Evolutionary conservation across 2,797 vertebrate genomes (phyloP).

Genomic region (Euthynnus affinis): DNA sequence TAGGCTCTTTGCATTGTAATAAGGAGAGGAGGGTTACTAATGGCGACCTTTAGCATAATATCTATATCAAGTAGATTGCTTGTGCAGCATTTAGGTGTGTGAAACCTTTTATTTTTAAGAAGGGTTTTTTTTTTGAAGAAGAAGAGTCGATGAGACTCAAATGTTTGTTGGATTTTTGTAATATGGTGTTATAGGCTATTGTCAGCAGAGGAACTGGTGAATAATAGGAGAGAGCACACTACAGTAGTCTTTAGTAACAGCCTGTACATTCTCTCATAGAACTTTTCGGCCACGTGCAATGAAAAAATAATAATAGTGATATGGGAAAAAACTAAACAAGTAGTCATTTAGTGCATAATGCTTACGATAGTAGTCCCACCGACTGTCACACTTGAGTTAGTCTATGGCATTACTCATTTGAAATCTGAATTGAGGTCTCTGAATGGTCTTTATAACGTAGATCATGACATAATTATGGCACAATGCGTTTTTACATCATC

Average conservation of each 20-base stretch:
- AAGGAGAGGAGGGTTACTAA: background rate
- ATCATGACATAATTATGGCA: background rate
- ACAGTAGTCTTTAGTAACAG: background rate
- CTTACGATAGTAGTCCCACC: background rate
- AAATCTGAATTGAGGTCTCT: background rate
- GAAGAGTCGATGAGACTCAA: background rate
- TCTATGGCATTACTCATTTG: slow-evolving; percentile 8
- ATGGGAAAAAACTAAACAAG: background rate
- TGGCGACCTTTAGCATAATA: background rate
- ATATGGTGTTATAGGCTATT: background rate
- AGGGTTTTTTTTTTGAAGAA: too few relatives aligned
- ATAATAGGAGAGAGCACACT: background rate
- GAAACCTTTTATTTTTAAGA: background rate
- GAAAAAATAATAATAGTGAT: too few relatives aligned
- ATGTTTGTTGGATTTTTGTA: background rate
- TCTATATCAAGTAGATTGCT: slow-evolving; percentile 3
- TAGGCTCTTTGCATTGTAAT: background rate
- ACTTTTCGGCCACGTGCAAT: background rate
- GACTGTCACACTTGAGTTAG: background rate
- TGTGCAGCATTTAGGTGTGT: background rate
- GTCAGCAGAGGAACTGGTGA: background rate
- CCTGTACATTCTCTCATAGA: background rate
- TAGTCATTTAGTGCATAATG: background rate
- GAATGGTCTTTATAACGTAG: background rate
- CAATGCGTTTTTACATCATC: background rate